Percentiles rank a stretch among this genome's conserved stretches.
Evolutionary conservation across 1,140 invertebrate genomes (phyloP).

Genomic region (Drosophila jambulina): DNA sequence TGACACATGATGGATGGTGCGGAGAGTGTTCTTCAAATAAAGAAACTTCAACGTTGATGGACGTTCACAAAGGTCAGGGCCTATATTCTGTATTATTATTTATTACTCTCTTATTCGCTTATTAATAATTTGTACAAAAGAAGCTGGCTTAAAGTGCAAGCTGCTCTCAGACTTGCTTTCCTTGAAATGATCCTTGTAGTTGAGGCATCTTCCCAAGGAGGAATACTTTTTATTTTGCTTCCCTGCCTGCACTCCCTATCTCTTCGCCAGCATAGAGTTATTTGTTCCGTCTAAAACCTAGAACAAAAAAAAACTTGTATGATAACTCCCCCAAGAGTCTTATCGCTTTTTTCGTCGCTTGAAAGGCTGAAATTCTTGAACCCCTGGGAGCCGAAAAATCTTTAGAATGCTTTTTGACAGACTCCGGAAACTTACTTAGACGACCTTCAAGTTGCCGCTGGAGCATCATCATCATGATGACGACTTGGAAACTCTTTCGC

Average conservation of each 20-base stretch:
- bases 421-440: conserved; percentile 47
- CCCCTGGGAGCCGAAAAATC: conserved; percentile 41
- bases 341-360: conserved; percentile 23
- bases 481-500: conserved; percentile 45
- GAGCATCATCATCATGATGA: conserved; percentile 22
- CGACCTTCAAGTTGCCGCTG: conserved; percentile 44
- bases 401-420: conserved; percentile 49
- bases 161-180: background rate
- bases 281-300: background rate
- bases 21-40: conserved; percentile 25
- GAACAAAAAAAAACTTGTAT: conserved; percentile 4
- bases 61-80: conserved; percentile 4
- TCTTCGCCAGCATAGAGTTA: conserved; percentile 10
- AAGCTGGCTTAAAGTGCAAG: background rate
- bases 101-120: background rate
- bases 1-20: conserved; percentile 45
- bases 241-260: background rate
- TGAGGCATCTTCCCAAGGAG: background rate
- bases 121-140: background rate
- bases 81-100: background rate
- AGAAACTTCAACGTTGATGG: conserved; percentile 32
- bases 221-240: background rate
- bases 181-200: background rate
- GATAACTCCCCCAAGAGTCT: conserved; percentile 16
- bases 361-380: conserved; percentile 30